Conservation (phyloP, 2,113 vertebrate genomes). For the Verasper variegatus region DNA sequence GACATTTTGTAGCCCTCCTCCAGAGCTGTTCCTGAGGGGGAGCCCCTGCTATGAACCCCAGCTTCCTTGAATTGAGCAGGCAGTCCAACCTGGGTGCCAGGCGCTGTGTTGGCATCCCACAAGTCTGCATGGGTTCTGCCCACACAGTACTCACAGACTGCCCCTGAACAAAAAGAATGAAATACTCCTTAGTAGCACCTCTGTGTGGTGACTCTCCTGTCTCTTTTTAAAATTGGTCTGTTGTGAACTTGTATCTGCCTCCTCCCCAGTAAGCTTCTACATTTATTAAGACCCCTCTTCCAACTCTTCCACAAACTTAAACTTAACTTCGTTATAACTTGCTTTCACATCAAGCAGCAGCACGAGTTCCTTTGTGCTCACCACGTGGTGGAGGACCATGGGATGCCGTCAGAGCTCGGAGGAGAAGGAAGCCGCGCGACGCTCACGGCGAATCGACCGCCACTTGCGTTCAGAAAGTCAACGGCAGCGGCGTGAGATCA, state of each 20-base stretch:
- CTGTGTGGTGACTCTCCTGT: slow-evolving; percentile 48
- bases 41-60: slow-evolving; percentile 76
- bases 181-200: slow-evolving; percentile 66
- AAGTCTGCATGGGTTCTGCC: slow-evolving; percentile 67
- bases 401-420: slow-evolving; percentile 99
- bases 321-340: slow-evolving; percentile 59
- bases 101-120: slow-evolving; percentile 71
- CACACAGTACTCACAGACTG: slow-evolving; percentile 71
- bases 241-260: slow-evolving; percentile 28
- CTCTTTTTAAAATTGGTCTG: slow-evolving; percentile 33
- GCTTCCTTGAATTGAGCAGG: slow-evolving; percentile 60
- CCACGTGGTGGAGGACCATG: slow-evolving; percentile 87
- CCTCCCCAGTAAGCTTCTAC: background rate
- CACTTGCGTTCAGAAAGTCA: slow-evolving; percentile 99
- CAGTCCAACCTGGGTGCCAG: slow-evolving; percentile 60
- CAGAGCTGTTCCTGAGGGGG: slow-evolving; percentile 56
- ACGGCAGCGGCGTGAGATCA: slow-evolving; percentile 96
- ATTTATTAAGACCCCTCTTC: slow-evolving; percentile 4
- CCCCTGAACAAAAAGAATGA: slow-evolving; percentile 66
- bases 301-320: slow-evolving; percentile 18
- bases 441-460: slow-evolving; percentile 97
- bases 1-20: slow-evolving; percentile 44
- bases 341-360: slow-evolving; percentile 69
- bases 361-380: slow-evolving; percentile 76
- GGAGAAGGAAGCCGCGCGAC: slow-evolving; percentile 98